Percentiles rank a stretch among this genome's conserved stretches.
These are phyloP conservation scores for Drosophila arizonae DNA, from an alignment of 1,140 invertebrate genomes.

Conservation along the genomic window DNA sequence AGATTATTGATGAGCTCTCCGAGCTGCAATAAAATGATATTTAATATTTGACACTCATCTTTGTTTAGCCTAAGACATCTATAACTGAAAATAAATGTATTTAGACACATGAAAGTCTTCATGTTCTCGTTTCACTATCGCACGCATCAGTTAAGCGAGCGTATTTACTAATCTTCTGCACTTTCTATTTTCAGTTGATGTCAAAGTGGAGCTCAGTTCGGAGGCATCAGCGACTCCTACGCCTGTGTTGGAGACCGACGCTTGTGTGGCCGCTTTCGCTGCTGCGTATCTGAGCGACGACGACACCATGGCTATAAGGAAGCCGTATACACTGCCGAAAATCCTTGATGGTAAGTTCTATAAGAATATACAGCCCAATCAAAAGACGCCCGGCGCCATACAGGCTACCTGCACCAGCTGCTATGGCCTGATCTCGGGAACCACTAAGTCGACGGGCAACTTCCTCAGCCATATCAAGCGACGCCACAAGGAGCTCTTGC, in stretches of 20 bases:
- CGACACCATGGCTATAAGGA: conserved; percentile 60
- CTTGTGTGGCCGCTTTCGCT: conserved; percentile 18
- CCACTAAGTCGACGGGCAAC: conserved; percentile 76
- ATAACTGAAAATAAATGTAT: conserved; percentile 48
- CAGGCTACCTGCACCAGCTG: conserved; percentile 80
- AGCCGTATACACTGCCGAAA: conserved; percentile 68
- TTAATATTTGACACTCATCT: not conserved
- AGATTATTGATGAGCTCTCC: conserved; percentile 64
- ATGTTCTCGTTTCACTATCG: not conserved
- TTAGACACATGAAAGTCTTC: conserved; percentile 3
- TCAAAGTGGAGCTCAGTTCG: conserved; percentile 45
- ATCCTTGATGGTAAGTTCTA: conserved; percentile 80
- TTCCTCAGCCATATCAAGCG: conserved; percentile 79
- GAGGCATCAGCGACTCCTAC: conserved; percentile 29
- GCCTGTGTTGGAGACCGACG: conserved; percentile 24
- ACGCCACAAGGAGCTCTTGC: conserved; percentile 71
- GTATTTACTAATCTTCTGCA: not conserved
- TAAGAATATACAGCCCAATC: conserved; percentile 77
- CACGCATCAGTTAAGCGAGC: not conserved
- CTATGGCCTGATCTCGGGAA: conserved; percentile 72
- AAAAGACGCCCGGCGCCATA: conserved; percentile 73
- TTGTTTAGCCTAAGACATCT: conserved; percentile 15
- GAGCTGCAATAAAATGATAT: conserved; percentile 51
- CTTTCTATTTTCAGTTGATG: conserved; percentile 43
- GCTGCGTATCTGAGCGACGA: conserved; percentile 56